phyloP scores from a whole-genome alignment of 92 coral and sea anemone species.

The Heteractis magnifica region DNA sequence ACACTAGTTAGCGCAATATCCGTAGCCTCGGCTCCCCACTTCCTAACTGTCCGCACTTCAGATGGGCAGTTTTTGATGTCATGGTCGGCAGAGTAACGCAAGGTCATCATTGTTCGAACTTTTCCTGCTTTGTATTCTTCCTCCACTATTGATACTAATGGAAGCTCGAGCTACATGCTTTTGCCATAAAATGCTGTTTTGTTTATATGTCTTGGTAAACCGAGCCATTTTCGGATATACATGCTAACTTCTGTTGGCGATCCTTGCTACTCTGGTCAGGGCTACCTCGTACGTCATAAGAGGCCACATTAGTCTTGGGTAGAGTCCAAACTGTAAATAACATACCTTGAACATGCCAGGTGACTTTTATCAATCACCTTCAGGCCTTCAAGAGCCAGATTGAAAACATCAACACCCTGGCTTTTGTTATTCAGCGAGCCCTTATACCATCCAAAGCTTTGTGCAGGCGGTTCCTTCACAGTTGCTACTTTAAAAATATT shows the following conservation, averaged over 20 bases:
- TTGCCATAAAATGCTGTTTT: slow-evolving; percentile 27
- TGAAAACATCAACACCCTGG: too few species aligned
- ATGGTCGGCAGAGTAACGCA: slow-evolving; percentile 18
- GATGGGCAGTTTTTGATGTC: slow-evolving; percentile 7
- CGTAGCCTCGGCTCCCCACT: slow-evolving; percentile 23
- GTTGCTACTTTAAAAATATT: too few species aligned
- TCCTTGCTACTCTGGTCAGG: slow-evolving; percentile 13
- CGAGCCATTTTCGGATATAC: slow-evolving; percentile 33
- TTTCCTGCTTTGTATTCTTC: slow-evolving; percentile 14
- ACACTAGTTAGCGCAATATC: slow-evolving; percentile 7
- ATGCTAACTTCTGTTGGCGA: slow-evolving; percentile 21
- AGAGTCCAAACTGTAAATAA: slow-evolving; percentile 37
- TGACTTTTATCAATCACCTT: too few species aligned
- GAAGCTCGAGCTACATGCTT: slow-evolving; percentile 2
- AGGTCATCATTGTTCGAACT: slow-evolving; percentile 26
- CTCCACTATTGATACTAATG: slow-evolving; percentile 27
- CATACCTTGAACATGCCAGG: slow-evolving; percentile 32
- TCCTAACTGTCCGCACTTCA: slow-evolving; percentile 22
- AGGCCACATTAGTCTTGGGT: slow-evolving; percentile 37
- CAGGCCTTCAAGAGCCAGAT: too few species aligned
- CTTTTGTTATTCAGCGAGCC: too few species aligned
- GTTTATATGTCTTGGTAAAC: slow-evolving; percentile 16
- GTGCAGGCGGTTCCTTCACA: too few species aligned
- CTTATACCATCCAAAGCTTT: too few species aligned
- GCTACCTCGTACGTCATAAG: slow-evolving; percentile 33